Evolutionary conservation across 1,140 invertebrate species (phyloP).

Genomic region (Macrobrachium nipponense): DNA sequence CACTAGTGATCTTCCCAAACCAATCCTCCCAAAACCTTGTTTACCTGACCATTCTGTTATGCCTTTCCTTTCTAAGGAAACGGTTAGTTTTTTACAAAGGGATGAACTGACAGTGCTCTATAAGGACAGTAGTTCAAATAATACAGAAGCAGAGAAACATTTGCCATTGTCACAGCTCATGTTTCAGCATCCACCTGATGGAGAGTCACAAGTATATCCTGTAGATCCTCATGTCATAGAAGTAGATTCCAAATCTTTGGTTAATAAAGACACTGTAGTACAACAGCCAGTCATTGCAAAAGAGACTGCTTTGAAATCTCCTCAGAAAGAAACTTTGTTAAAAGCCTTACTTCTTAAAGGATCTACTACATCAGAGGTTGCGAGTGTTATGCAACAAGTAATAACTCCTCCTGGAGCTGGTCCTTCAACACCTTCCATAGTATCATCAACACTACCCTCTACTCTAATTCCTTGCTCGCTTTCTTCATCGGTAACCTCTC

Average conservation of each 20-base stretch:
- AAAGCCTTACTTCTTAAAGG: slow-evolving; percentile 48
- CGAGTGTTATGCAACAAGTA: slow-evolving; percentile 35
- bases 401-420: slow-evolving; percentile 24
- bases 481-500: slow-evolving; percentile 32
- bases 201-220: slow-evolving; percentile 18
- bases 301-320: slow-evolving; percentile 42
- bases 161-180: slow-evolving; percentile 35
- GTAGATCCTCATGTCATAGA: slow-evolving; percentile 28
- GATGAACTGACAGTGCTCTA: slow-evolving; percentile 51
- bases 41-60: slow-evolving; percentile 47
- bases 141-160: slow-evolving; percentile 28
- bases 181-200: slow-evolving; percentile 38
- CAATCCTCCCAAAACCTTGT: slow-evolving; percentile 52
- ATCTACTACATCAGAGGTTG: slow-evolving; percentile 26
- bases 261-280: slow-evolving; percentile 24
- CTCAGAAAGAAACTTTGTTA: slow-evolving; percentile 46
- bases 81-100: slow-evolving; percentile 56
- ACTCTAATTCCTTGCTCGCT: slow-evolving; percentile 27
- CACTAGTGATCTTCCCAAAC: slow-evolving; percentile 34
- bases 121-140: slow-evolving; percentile 29
- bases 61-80: slow-evolving; percentile 61
- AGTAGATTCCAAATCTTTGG: slow-evolving; percentile 8
- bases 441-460: not conserved
- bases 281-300: slow-evolving; percentile 34
- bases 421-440: slow-evolving; percentile 5